Conservation (phyloP, 2,797 vertebrate genomes). For the Myotis daubentonii region DNA sequence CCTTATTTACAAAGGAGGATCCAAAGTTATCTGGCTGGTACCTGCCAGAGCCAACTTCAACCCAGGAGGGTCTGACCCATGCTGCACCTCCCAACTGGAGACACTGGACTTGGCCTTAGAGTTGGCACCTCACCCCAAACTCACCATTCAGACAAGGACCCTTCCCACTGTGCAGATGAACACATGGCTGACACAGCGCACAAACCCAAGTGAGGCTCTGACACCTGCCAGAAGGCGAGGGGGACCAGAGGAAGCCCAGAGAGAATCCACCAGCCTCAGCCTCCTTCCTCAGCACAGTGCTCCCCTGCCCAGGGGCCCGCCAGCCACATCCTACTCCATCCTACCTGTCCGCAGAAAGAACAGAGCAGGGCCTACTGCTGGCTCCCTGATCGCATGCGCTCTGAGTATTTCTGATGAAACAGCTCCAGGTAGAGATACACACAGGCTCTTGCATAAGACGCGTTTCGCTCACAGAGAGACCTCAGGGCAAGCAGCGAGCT, state of each 20-base stretch:
- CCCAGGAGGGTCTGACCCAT: neutral
- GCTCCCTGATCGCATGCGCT: neutral
- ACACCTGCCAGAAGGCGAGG: neutral
- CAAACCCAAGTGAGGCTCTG: neutral
- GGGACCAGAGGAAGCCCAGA: neutral
- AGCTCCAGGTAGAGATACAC: neutral
- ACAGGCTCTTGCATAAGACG: neutral
- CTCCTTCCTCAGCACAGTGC: neutral
- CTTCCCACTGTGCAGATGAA: neutral
- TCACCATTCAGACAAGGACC: neutral
- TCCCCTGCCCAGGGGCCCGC: neutral
- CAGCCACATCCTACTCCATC: neutral
- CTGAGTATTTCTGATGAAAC: neutral
- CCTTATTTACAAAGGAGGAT: neutral
- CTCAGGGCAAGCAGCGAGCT: neutral
- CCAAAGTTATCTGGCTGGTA: neutral
- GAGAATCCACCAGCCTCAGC: neutral
- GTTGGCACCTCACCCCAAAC: neutral
- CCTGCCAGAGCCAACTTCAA: neutral
- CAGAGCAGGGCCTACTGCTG: neutral
- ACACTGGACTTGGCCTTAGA: neutral
- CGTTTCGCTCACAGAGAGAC: neutral
- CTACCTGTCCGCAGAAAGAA: neutral
- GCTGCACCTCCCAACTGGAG: neutral
- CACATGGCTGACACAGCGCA: neutral